Conservation (phyloP, 2,797 vertebrate genomes). For the Fratercula arctica region DNA sequence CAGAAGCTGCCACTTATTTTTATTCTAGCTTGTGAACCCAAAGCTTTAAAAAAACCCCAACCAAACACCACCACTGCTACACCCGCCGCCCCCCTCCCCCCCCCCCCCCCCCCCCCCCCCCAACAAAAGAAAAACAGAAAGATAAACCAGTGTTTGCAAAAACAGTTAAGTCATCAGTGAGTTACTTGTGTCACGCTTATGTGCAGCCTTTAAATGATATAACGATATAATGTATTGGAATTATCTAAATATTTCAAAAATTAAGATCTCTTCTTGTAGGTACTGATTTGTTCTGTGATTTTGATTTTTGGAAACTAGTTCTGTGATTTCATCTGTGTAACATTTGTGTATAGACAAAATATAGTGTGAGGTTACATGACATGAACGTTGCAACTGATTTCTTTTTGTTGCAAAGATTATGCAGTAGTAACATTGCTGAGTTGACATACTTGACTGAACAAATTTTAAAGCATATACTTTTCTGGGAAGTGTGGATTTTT, state of each 20-base stretch:
- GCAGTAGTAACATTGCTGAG: background rate
- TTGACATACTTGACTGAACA: background rate
- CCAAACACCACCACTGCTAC: too few relatives aligned
- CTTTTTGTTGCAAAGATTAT: background rate
- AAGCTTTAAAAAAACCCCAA: background rate
- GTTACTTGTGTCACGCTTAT: background rate
- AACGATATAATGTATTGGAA: background rate
- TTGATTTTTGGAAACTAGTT: background rate
- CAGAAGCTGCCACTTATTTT: background rate
- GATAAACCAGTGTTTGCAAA: background rate
- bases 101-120: too few relatives aligned
- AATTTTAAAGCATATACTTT: background rate
- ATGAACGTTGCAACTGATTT: background rate
- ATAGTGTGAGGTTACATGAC: background rate
- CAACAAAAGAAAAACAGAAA: background rate
- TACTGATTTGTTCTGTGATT: background rate
- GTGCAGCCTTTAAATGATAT: background rate
- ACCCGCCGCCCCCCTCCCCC: too few relatives aligned
- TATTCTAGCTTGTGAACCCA: background rate
- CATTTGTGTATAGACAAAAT: background rate
- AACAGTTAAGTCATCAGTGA: background rate
- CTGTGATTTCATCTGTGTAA: background rate
- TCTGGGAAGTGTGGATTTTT: background rate
- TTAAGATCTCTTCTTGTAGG: background rate
- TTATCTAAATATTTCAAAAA: background rate